These are phyloP conservation scores for Epinotia ramella DNA, from an alignment of 2,888 invertebrate genomes.

Conservation along the genomic window DNA sequence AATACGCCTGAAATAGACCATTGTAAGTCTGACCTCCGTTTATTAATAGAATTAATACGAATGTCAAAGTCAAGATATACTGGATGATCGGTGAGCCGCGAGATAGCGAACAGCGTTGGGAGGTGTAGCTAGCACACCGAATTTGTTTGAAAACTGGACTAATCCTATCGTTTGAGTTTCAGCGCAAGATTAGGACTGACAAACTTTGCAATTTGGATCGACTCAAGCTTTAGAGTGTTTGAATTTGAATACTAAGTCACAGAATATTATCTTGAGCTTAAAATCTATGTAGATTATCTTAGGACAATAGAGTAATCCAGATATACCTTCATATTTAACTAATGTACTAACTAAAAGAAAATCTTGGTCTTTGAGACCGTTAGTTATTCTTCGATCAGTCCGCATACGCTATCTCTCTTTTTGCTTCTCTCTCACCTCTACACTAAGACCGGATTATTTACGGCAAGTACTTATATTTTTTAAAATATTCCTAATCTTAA, in stretches of 20 bases:
- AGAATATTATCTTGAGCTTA: not conserved
- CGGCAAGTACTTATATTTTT: too few species aligned
- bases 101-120: not conserved
- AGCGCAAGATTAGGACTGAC: slow-evolving; percentile 3
- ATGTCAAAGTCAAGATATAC: not conserved
- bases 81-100: not conserved
- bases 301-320: not conserved
- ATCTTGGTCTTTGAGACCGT: too few species aligned
- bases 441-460: too few species aligned
- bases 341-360: too few species aligned
- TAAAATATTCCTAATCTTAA: too few species aligned
- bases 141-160: slow-evolving; percentile 5
- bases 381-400: too few species aligned
- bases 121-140: not conserved
- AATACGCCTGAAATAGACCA: not conserved
- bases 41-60: not conserved
- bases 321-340: too few species aligned
- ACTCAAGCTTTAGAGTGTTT: slow-evolving; percentile 8
- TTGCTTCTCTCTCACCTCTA: too few species aligned
- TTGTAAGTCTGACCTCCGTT: not conserved
- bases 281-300: not conserved
- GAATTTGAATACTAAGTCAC: slow-evolving; percentile 1
- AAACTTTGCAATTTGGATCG: slow-evolving; percentile 14
- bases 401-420: too few species aligned
- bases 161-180: slow-evolving; percentile 15